phyloP scores from a whole-genome alignment of 2,797 vertebrate species.

The Rhynchotus rufescens region DNA sequence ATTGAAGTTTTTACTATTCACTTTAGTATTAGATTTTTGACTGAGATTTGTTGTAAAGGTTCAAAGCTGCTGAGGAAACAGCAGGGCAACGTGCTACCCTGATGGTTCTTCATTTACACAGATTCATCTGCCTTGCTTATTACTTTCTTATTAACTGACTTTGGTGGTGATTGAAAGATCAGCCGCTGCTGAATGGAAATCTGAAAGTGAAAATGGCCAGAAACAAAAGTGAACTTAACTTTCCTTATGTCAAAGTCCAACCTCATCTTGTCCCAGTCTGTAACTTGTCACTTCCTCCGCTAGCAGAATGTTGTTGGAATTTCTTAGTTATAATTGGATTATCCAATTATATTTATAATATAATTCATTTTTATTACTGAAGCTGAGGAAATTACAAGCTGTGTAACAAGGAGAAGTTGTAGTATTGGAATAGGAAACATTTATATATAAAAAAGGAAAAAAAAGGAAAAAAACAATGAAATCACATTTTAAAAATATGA shows the following conservation, averaged over 20 bases:
- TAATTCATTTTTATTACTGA: constrained; percentile 25
- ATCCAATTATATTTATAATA: not conserved
- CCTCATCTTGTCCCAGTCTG: too few relatives aligned
- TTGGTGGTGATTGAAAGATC: not conserved
- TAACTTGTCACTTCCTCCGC: too few relatives aligned
- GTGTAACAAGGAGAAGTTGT: not conserved
- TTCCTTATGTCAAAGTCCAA: not conserved
- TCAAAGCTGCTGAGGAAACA: not conserved
- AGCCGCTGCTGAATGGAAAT: not conserved
- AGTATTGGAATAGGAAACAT: not conserved
- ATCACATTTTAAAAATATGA: not conserved
- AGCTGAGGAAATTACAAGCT: constrained; percentile 1
- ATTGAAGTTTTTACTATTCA: not conserved
- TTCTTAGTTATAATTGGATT: too few relatives aligned
- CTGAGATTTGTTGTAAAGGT: not conserved
- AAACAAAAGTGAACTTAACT: not conserved
- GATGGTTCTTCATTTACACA: not conserved
- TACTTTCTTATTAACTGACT: not conserved
- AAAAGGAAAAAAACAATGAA: not conserved
- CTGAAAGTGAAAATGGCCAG: not conserved
- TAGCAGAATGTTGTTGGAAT: too few relatives aligned
- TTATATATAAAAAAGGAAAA: not conserved
- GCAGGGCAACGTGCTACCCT: not conserved
- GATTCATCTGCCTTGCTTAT: not conserved
- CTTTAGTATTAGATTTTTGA: not conserved